Conservation (phyloP, 1,140 invertebrate genomes). For the Teleogryllus occipitalis region DNA sequence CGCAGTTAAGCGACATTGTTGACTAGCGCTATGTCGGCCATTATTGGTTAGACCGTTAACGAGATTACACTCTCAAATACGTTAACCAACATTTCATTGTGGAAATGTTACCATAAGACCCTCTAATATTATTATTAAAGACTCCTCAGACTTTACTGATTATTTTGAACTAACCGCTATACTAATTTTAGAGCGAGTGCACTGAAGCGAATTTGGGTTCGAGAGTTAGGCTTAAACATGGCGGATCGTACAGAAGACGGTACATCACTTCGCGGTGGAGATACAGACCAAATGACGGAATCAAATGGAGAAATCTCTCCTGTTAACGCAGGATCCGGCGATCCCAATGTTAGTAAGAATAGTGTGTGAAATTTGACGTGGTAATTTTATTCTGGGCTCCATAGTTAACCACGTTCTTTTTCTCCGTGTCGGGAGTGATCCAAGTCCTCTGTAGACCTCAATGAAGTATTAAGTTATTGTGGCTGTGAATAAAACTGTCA, state of each 20-base stretch:
- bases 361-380: neutral
- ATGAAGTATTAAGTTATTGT: neutral
- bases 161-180: neutral
- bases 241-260: neutral
- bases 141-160: neutral
- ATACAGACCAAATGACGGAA: neutral
- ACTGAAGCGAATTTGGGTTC: neutral
- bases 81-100: too few relatives aligned
- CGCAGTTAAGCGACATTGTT: slow-evolving; percentile 27
- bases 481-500: neutral
- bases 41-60: slow-evolving; percentile 14
- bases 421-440: too few relatives aligned
- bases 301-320: neutral
- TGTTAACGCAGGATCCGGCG: neutral
- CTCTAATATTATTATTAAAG: too few relatives aligned
- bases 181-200: neutral
- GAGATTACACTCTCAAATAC: neutral
- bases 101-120: too few relatives aligned
- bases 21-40: slow-evolving; percentile 19
- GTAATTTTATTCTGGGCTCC: too few relatives aligned
- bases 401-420: too few relatives aligned
- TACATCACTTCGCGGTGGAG: neutral
- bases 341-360: neutral
- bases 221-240: neutral
- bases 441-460: neutral